Evolutionary conservation across 2,888 invertebrate genomes (phyloP).

Genomic region (Eristalis intricaria): DNA sequence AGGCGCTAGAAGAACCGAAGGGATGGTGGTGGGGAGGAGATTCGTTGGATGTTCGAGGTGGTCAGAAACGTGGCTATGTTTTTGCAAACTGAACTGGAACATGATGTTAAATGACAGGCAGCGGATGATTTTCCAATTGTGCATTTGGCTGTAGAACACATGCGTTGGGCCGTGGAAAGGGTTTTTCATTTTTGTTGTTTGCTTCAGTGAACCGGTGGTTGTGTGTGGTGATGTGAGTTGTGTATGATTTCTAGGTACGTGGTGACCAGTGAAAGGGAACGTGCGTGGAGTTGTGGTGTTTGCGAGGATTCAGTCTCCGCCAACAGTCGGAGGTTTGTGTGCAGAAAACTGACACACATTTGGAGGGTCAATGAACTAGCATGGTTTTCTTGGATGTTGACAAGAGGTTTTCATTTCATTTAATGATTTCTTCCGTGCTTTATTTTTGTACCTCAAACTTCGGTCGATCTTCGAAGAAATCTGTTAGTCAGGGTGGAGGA

Average conservation of each 20-base stretch:
- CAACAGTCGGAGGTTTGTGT: too few species aligned
- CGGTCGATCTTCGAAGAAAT: too few species aligned
- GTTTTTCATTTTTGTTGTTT: background rate
- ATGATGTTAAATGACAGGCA: conserved; percentile 68
- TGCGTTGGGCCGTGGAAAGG: conserved; percentile 20
- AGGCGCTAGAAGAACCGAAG: background rate
- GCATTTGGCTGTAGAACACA: conserved; percentile 49
- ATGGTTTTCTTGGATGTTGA: too few species aligned
- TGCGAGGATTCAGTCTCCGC: too few species aligned
- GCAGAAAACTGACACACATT: too few species aligned
- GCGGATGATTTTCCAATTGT: conserved; percentile 68
- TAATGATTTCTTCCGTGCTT: too few species aligned
- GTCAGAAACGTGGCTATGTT: conserved; percentile 32
- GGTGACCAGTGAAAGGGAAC: conserved; percentile 25
- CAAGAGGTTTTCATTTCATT: too few species aligned
- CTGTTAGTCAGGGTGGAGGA: too few species aligned
- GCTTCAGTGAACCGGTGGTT: background rate
- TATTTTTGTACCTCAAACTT: too few species aligned
- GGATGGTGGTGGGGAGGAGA: too few species aligned
- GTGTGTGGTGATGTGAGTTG: conserved; percentile 1
- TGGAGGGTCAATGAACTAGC: too few species aligned
- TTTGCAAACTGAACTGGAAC: conserved; percentile 65
- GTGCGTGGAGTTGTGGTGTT: background rate
- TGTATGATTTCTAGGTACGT: conserved; percentile 30
- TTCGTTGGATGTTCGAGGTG: background rate